A percentile compares a stretch with the other conserved stretches of the same genome.
phyloP scores from a whole-genome alignment of 2,113 vertebrate genomes.

The Lepisosteus osseus region DNA sequence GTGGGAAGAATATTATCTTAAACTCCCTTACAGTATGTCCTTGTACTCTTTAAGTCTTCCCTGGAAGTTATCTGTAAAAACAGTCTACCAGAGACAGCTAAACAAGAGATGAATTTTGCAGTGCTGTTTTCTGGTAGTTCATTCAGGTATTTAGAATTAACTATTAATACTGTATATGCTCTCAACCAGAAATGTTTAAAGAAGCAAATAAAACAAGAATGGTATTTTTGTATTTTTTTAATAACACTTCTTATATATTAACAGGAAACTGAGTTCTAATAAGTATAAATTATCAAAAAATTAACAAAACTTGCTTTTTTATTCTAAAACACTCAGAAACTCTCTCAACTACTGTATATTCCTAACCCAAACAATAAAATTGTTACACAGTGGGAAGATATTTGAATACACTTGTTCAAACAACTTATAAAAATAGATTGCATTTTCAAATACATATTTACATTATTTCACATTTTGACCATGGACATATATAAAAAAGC shows the following conservation, averaged over 20 bases:
- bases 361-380: slow-evolving; percentile 63
- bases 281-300: slow-evolving; percentile 71
- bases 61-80: too few relatives aligned
- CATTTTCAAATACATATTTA: slow-evolving; percentile 83
- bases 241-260: slow-evolving; percentile 71
- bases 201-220: background rate
- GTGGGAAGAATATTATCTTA: too few relatives aligned
- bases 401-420: slow-evolving; percentile 68
- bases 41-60: too few relatives aligned
- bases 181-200: too few relatives aligned
- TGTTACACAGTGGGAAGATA: slow-evolving; percentile 69
- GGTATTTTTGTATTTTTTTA: slow-evolving; percentile 57
- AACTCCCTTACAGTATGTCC: too few relatives aligned
- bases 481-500: slow-evolving; percentile 35
- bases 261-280: slow-evolving; percentile 65
- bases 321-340: slow-evolving; percentile 54
- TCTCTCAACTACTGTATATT: slow-evolving; percentile 37
- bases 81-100: too few relatives aligned
- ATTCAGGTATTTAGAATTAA: too few relatives aligned
- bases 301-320: slow-evolving; percentile 34
- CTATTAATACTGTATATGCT: too few relatives aligned
- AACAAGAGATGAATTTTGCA: too few relatives aligned
- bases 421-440: slow-evolving; percentile 89
- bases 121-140: too few relatives aligned
- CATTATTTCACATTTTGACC: slow-evolving; percentile 73